Base-by-base conservation (phyloP, 2,888 invertebrate genomes). In the Caenorhabditis sinica region DNA sequence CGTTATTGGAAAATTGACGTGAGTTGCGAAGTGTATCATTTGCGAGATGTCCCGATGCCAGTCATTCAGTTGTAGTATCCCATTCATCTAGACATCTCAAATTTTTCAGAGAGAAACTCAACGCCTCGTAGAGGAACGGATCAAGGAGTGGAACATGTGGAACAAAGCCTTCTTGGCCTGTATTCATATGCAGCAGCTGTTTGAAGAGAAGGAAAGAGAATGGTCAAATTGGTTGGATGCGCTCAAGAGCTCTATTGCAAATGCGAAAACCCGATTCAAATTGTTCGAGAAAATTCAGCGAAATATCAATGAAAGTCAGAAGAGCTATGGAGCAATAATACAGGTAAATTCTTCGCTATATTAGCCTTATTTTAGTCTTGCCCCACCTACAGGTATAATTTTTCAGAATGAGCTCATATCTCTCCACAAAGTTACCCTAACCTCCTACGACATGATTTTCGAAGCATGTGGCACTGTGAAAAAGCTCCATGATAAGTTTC, bases 21-120 rank as follows among this genome's bases (percentile, higher is more conserved):
- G n/a, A n/a, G n/a, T n/a, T n/a, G n/a, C n/a, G n/a, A n/a, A n/a
- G n/a, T n/a, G n/a, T n/a, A n/a, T n/a, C n/a, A n/a, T n/a, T n/a
- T n/a, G n/a, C n/a, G n/a, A n/a, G n/a, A n/a, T n/a, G n/a, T n/a
- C n/a, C n/a, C n/a, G n/a, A n/a, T n/a, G n/a, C n/a, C n/a, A n/a
- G n/a, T n/a, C n/a, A n/a, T n/a, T n/a, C n/a, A n/a, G n/a, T n/a
- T n/a, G n/a, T n/a, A n/a, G n/a, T n/a, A n/a, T n/a, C n/a, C n/a
- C n/a, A n/a, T n/a, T n/a, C n/a, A n/a, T n/a, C n/a, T n/a, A n/a
- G n/a, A n/a, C n/a, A 15, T 13, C n/a, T 45, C 17, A 33, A 5
- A 17, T 30, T 30, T n/a, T 61, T 23, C 61, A 61, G 61, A 36
- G 23, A 40, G 61, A 61, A 40, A 61, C 61, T 6, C 61, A 61